Evolutionary conservation across 2,113 vertebrate genomes (phyloP).

Genomic region (Caranx ignobilis): DNA sequence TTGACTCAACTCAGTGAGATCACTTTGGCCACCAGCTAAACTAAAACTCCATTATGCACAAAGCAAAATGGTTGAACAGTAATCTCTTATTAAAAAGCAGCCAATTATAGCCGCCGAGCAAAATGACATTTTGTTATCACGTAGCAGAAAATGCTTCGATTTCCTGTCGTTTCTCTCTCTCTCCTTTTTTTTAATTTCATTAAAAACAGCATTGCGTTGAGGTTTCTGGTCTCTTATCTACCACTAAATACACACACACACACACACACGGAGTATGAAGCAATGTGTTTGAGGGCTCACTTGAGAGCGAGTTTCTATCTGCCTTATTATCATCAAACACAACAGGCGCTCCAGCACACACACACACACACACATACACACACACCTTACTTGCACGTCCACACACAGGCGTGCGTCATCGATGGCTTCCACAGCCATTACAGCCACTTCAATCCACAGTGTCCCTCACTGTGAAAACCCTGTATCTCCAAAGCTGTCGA

Average conservation of each 20-base stretch:
- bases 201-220: conserved; percentile 60
- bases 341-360: conserved; percentile 50
- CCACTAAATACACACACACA: conserved; percentile 12
- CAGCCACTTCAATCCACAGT: conserved; percentile 35
- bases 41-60: conserved; percentile 45
- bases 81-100: conserved; percentile 67
- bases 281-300: conserved; percentile 65
- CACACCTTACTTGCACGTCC: neutral
- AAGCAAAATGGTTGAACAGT: conserved; percentile 42
- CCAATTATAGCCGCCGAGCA: conserved; percentile 58
- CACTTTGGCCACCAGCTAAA: conserved; percentile 35
- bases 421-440: conserved; percentile 58
- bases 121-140: conserved; percentile 69
- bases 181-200: conserved; percentile 67
- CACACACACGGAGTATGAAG: conserved; percentile 8
- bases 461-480: conserved; percentile 30
- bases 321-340: conserved; percentile 78
- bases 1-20: neutral
- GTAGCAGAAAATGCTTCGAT: conserved; percentile 56
- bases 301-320: conserved; percentile 70
- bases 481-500: conserved; percentile 14
- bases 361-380: neutral
- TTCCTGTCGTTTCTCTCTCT: conserved; percentile 11
- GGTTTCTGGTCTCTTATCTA: conserved; percentile 59
- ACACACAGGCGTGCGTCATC: conserved; percentile 30